Percentiles rank a stretch among this genome's conserved stretches.
Conservation (phyloP, 2,888 invertebrate species). For the Brachyptera putata region DNA sequence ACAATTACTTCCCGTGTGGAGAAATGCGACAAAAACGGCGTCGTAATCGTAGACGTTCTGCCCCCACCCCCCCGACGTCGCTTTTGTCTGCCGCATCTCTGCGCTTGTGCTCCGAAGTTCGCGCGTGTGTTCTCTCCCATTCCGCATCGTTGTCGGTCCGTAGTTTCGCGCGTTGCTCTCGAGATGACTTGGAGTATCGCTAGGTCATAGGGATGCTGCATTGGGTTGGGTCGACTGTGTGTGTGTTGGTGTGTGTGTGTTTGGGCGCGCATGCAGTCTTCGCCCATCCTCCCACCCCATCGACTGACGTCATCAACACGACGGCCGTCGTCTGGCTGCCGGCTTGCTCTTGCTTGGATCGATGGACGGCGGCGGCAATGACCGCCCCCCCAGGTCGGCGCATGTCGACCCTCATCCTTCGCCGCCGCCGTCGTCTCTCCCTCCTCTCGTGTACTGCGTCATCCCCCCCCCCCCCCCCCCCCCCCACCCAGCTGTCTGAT, state of each 20-base stretch:
- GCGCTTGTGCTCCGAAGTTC: slow-evolving; percentile 38
- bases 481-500: no score
- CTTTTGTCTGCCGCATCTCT: slow-evolving; percentile 43
- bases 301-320: slow-evolving; percentile 22
- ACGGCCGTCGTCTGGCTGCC: slow-evolving; percentile 25
- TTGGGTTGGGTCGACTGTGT: no score
- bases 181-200: background rate
- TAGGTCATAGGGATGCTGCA: background rate
- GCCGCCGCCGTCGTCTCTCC: no score
- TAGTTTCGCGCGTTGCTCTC: slow-evolving; percentile 28
- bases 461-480: background rate
- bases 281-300: slow-evolving; percentile 26
- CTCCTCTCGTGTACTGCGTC: slow-evolving; percentile 20
- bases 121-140: slow-evolving; percentile 37
- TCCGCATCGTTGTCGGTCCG: slow-evolving; percentile 26
- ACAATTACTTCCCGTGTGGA: no score
- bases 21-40: no score
- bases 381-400: slow-evolving; percentile 21
- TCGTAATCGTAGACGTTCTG: slow-evolving; percentile 23
- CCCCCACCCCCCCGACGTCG: slow-evolving; percentile 35
- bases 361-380: slow-evolving; percentile 13
- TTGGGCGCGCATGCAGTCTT: slow-evolving; percentile 36
- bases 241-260: no score
- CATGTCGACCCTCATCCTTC: slow-evolving; percentile 26
- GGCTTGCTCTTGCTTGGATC: slow-evolving; percentile 20